Base-by-base conservation (phyloP, 2,888 invertebrate genomes). In the Euplexia lucipara region DNA sequence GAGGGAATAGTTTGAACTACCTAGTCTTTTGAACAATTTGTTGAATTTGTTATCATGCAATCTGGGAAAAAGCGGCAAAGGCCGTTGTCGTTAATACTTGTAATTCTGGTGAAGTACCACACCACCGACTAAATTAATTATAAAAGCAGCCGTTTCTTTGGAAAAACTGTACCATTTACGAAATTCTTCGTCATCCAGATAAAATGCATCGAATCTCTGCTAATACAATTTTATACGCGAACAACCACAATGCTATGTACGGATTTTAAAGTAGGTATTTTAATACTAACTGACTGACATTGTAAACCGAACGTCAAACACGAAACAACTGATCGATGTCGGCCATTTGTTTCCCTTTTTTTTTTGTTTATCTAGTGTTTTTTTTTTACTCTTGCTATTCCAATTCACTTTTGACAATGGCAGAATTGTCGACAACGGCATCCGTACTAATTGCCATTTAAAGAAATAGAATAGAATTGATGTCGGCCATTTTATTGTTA, bases 381-480 rank as follows among this genome's bases (percentile, higher is more conserved):
- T n/a, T n/a, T n/a, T n/a, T n/a, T n/a, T n/a, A n/a, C n/a, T n/a
- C n/a, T n/a, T n/a, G n/a, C n/a, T n/a, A n/a, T n/a, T n/a, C n/a
- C n/a, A n/a, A n/a, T n/a, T n/a, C n/a, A n/a, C n/a, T n/a, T n/a
- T n/a, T n/a, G n/a, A n/a, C n/a, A n/a, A n/a, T n/a, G n/a, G n/a
- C n/a, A n/a, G 51, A 51, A 51, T 51, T 51, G 51, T 51, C 51
- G 51, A 51, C 51, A 51, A 51, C 51, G 51, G 51, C 51, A 51
- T 51, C 51, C 37, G 37, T 51, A 51, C 51, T 51, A 51, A 51
- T 51, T 51, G 51, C 51, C 51, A 51, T 51, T 51, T 51, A 51
- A 51, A 51, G 51, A 51, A 51, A 51, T 51, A 51, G 51, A 51
- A 51, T 51, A 39, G 51, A 51, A 51, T 51, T n/a, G n/a, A n/a